These are phyloP conservation scores for Basileuterus tristriatus DNA, from an alignment of 2,797 vertebrate genomes.

Conservation along the genomic window DNA sequence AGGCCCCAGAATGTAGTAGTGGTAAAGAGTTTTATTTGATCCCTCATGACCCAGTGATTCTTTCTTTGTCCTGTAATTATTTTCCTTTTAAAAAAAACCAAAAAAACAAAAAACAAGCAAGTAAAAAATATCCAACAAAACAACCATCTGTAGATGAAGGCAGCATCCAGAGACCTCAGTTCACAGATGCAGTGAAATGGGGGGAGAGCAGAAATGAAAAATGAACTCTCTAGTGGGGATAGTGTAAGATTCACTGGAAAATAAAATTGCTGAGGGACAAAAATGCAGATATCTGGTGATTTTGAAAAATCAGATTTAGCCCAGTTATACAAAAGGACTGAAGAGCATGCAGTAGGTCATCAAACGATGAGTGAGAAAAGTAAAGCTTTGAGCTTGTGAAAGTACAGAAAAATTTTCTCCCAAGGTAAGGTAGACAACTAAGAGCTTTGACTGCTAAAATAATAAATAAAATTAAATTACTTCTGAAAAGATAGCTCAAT, in stretches of 20 bases:
- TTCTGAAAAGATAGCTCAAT: neutral
- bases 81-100: neutral
- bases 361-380: neutral
- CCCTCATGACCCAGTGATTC: neutral
- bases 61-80: neutral
- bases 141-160: neutral
- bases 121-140: neutral
- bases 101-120: neutral
- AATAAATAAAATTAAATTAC: neutral
- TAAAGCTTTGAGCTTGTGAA: neutral
- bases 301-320: neutral
- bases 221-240: neutral
- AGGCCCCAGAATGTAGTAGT: neutral
- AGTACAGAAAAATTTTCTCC: rapidly evolving
- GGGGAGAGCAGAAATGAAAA: neutral
- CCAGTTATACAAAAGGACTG: neutral
- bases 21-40: neutral
- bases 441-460: neutral
- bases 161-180: neutral
- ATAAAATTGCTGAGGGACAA: neutral
- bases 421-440: neutral
- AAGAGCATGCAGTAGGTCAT: neutral
- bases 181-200: neutral
- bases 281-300: neutral
- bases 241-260: neutral